Conservation (phyloP, 2,797 vertebrate genomes). For the Labroides dimidiatus region DNA sequence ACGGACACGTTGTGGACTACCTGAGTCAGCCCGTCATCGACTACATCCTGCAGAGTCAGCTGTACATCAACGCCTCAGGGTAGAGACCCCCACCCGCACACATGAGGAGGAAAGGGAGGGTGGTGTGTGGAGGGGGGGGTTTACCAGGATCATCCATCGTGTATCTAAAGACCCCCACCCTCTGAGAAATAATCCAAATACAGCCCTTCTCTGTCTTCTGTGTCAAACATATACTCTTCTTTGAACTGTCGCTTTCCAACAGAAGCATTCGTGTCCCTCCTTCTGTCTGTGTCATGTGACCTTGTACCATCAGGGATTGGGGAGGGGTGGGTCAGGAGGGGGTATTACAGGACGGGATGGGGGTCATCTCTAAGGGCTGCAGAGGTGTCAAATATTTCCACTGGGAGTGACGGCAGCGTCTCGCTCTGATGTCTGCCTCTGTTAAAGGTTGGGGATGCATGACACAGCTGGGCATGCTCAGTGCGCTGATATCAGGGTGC, state of each 20-base stretch:
- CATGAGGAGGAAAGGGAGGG: constrained; percentile 33
- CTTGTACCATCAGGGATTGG: constrained; percentile 31
- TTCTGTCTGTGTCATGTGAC: constrained; percentile 79
- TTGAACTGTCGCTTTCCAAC: constrained; percentile 70
- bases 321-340: constrained; percentile 21
- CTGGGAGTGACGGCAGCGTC: constrained; percentile 7
- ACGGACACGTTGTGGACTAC: constrained; percentile 97
- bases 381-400: constrained; percentile 8
- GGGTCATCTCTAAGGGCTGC: constrained; percentile 22
- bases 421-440: constrained; percentile 22
- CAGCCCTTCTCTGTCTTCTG: constrained; percentile 71
- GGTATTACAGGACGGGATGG: neutral
- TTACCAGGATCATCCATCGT: too few species aligned
- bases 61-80: constrained; percentile 97
- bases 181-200: neutral
- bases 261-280: constrained; percentile 71
- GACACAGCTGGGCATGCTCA: constrained; percentile 45
- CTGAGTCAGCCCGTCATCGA: constrained; percentile 96
- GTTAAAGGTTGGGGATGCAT: constrained; percentile 32
- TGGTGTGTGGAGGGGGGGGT: neutral
- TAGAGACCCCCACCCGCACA: constrained; percentile 69
- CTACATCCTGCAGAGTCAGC: constrained; percentile 98
- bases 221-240: constrained; percentile 77
- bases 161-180: neutral
- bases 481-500: neutral